Conservation (phyloP, 2,113 vertebrate genomes). For the Corapipo altera region DNA sequence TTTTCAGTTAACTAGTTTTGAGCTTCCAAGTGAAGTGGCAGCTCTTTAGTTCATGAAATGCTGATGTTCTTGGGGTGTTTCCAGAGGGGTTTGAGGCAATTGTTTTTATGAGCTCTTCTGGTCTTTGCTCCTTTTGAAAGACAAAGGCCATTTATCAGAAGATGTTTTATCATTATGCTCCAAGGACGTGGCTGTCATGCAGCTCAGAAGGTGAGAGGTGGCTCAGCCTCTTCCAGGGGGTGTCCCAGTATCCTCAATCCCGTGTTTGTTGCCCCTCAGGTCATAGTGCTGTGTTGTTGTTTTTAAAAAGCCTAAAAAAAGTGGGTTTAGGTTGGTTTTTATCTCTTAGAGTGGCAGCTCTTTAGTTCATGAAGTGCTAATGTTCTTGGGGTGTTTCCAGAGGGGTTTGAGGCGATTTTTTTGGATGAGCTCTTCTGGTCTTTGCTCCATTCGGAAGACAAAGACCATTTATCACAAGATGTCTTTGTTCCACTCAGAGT, state of each 20-base stretch:
- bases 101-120: too few relatives aligned
- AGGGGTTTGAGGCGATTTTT: background rate
- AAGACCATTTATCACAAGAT: rapidly evolving
- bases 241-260: background rate
- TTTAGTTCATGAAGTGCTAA: too few relatives aligned
- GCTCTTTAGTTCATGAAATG: background rate
- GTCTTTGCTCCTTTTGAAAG: too few relatives aligned
- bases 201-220: constrained; percentile 84
- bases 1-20: too few relatives aligned
- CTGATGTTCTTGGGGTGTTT: too few relatives aligned
- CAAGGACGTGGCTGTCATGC: constrained; percentile 95
- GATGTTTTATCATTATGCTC: too few relatives aligned
- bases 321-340: background rate
- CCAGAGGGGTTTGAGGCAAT: too few relatives aligned
- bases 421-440: background rate
- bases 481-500: background rate
- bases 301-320: background rate
- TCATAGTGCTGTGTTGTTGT: rapidly evolving
- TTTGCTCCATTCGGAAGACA: background rate
- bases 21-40: too few relatives aligned
- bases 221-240: rapidly evolving
- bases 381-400: background rate
- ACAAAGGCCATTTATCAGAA: too few relatives aligned
- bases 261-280: background rate
- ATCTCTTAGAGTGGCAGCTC: too few relatives aligned